Evolutionary conservation across 2,113 vertebrate species (phyloP), one percentile per base, ranked within the genome.

Genomic region (Hemicordylus capensis): DNA sequence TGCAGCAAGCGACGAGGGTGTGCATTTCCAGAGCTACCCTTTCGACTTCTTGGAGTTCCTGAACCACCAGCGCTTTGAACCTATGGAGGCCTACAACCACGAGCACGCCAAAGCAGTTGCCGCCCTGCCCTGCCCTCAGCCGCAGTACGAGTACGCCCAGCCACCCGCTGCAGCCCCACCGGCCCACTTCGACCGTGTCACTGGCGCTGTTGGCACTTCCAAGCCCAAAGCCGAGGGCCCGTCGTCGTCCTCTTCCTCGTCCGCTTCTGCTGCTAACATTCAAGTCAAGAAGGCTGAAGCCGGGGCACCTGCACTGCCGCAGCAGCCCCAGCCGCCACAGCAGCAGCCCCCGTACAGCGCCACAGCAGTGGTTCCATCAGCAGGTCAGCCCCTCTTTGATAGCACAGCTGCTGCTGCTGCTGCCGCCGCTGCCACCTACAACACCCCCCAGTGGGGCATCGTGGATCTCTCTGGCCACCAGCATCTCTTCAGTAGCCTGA

Each of bases 21-120:
- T 96, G 48, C 95, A 96, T 83, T 95, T 96, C 92, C 95, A 96
- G 90, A 96, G 94, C 84, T 95, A 96, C 76, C 95, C 95, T 26
- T 96, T 96, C 42, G 95, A 96, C 89, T 96, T 96, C 76, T 76
- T 96, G 88, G 95, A 96, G 69, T 96, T 96, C 86, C 93, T 96
- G 83, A 96, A 96, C 89, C 95, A 96, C 87, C 95, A 96, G 86
- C 95, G 95, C 87, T 96, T 96, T 37, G 95, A 96, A 87, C 94
- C 95, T 73, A 92, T 95, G 93, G 95, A 96, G 54, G 89, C 94
- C 28, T 95, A 95, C 1, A 82, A 89, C 58, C 89, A 90, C 82
- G 95, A 96, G 69, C 95, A 95, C 2, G 87, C 94, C 86, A 96
- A 96, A 78, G 92, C 95, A 0, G 91, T 94, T 64, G 93, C 94